Percentiles rank a stretch among this genome's conserved stretches.
phyloP scores from a whole-genome alignment of 35 echinoderm and acorn worm species.

The Stichopus chloronotus region DNA sequence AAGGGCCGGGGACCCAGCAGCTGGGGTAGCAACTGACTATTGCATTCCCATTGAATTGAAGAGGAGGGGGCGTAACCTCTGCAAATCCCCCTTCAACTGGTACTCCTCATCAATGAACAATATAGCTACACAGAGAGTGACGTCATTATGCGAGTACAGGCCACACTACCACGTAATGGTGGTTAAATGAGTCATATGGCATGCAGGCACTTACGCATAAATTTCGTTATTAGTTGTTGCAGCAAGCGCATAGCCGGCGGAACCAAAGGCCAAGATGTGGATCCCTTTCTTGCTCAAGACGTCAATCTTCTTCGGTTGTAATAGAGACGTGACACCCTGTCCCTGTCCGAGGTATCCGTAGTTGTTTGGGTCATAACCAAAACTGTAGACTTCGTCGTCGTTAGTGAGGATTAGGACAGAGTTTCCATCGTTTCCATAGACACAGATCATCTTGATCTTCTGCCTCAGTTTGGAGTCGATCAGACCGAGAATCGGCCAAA shows the following conservation, averaged over 20 bases:
- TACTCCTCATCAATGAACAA: no score
- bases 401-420: slow-evolving; percentile 6
- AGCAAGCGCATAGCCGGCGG: background rate
- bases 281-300: slow-evolving; percentile 53
- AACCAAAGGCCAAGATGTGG: slow-evolving; percentile 1
- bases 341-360: slow-evolving; percentile 40
- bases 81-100: no score
- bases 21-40: no score
- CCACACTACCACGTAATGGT: no score
- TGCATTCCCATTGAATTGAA: no score
- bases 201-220: slow-evolving; percentile 15
- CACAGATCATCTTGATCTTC: slow-evolving; percentile 32
- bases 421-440: slow-evolving; percentile 38
- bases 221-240: slow-evolving; percentile 44
- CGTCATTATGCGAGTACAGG: no score
- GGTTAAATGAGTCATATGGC: no score
- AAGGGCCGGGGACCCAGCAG: no score
- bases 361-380: slow-evolving; percentile 14
- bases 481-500: slow-evolving; percentile 52
- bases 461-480: slow-evolving; percentile 13
- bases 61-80: no score
- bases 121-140: no score
- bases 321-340: background rate
- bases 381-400: slow-evolving; percentile 49
- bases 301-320: slow-evolving; percentile 50